Conservation (phyloP, 2,797 vertebrate genomes). For the Cottoperca gobio region DNA sequence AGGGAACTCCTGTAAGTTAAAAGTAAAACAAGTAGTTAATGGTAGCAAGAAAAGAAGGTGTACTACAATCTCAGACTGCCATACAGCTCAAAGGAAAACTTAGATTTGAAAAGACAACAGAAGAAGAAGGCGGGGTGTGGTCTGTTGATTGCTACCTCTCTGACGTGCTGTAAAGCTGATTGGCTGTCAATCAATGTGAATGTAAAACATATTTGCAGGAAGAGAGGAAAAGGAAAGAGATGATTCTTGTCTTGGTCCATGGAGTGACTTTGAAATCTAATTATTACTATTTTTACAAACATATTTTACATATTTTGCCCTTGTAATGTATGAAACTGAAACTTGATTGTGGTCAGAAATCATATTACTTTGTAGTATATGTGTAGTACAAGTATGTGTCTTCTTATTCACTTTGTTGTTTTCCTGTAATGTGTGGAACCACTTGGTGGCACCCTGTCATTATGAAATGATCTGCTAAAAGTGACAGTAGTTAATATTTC, state of each 20-base stretch:
- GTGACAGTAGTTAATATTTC: not conserved
- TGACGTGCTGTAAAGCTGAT: slow-evolving; percentile 71
- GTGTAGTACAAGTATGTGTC: not conserved
- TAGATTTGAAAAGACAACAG: not conserved
- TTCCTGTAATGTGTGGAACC: slow-evolving; percentile 19
- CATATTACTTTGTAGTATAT: not conserved
- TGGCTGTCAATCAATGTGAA: slow-evolving; percentile 82
- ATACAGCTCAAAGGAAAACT: slow-evolving; percentile 10
- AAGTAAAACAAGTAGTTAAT: not conserved
- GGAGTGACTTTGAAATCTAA: not conserved
- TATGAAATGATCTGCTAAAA: not conserved
- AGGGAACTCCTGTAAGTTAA: not conserved
- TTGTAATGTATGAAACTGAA: slow-evolving; percentile 3
- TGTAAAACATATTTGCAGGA: too few species aligned
- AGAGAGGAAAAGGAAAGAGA: too few species aligned
- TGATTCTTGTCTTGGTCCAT: not conserved
- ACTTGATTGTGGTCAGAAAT: slow-evolving; percentile 1
- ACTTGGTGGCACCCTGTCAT: slow-evolving; percentile 65
- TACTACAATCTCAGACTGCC: slow-evolving; percentile 79
- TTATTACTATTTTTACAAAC: not conserved
- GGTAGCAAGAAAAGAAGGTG: not conserved
- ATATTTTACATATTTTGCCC: slow-evolving; percentile 1
- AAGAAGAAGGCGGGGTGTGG: slow-evolving; percentile 9
- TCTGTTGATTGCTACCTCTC: slow-evolving; percentile 73
- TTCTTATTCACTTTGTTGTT: not conserved